Conservation (phyloP, 1,140 invertebrate genomes). For the Ips typographus region DNA sequence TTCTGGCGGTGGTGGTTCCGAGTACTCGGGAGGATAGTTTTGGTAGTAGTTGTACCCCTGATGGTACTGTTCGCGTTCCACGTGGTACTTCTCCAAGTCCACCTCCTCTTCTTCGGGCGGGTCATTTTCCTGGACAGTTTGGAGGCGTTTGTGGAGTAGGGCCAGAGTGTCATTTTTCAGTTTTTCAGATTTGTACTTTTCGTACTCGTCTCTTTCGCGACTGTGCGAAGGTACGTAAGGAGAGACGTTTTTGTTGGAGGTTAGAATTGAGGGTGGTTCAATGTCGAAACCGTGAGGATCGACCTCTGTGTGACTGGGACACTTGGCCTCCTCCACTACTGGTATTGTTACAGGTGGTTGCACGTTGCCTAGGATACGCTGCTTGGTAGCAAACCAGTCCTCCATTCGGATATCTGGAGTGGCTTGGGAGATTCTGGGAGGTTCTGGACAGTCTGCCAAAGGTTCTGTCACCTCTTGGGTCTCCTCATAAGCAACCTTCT, state of each 20-base stretch:
- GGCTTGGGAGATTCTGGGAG: conserved; percentile 27
- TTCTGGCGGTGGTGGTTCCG: not conserved
- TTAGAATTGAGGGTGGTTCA: conserved; percentile 12
- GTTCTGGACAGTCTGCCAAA: conserved; percentile 20
- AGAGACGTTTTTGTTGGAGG: conserved; percentile 27
- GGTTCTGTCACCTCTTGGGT: not conserved
- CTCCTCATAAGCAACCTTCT: conserved; percentile 14
- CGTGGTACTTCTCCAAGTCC: conserved; percentile 17
- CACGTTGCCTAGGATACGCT: conserved; percentile 21
- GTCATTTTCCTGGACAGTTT: conserved; percentile 4
- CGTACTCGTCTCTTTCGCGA: conserved; percentile 26
- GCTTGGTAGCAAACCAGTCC: conserved; percentile 28
- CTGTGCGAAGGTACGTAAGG: conserved; percentile 25
- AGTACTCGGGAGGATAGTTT: not conserved
- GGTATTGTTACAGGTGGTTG: not conserved
- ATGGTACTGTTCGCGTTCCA: conserved; percentile 6
- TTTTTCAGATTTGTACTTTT: conserved; percentile 27
- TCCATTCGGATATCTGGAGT: conserved; percentile 24
- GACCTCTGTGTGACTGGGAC: not conserved
- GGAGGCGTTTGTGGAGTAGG: conserved; percentile 7
- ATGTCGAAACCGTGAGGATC: conserved; percentile 30
- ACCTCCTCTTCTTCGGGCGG: conserved; percentile 1
- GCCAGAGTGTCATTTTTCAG: conserved; percentile 7
- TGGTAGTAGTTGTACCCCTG: conserved; percentile 1
- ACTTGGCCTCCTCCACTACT: conserved; percentile 3